Evolutionary conservation across 1,140 invertebrate genomes (phyloP).

Genomic region (Hypsibius dujardini): DNA sequence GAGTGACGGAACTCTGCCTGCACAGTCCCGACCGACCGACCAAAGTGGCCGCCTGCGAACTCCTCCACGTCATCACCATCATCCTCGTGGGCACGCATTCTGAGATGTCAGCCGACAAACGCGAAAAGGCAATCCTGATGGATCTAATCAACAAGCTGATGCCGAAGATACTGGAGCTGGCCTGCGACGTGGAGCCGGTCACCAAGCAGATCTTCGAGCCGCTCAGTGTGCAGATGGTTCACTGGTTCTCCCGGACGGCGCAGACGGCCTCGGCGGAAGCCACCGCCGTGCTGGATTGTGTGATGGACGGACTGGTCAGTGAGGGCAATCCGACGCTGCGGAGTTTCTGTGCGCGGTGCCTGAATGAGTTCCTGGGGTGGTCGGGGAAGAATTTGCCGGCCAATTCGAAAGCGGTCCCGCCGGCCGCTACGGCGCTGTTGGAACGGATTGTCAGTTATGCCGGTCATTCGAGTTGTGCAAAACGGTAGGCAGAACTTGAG

Average conservation of each 20-base stretch:
- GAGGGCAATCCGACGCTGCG: constrained; percentile 41
- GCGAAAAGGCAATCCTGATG: background rate
- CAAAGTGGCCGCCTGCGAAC: constrained; percentile 49
- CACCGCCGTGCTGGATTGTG: constrained; percentile 39
- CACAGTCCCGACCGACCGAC: constrained; percentile 45
- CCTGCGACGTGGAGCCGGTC: constrained; percentile 46
- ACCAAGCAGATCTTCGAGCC: constrained; percentile 43
- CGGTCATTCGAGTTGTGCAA: constrained; percentile 43
- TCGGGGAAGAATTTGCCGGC: constrained; percentile 40
- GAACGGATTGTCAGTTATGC: constrained; percentile 43
- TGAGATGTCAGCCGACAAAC: background rate
- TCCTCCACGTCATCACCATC: constrained; percentile 45
- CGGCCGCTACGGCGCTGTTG: constrained; percentile 36
- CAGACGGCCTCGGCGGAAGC: constrained; percentile 36
- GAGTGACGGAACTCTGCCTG: constrained; percentile 42
- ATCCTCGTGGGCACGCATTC: constrained; percentile 39
- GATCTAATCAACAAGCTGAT: constrained; percentile 26
- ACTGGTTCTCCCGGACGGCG: constrained; percentile 43
- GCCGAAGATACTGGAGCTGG: constrained; percentile 40
- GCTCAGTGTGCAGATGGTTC: constrained; percentile 45
- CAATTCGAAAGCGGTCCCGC: background rate
- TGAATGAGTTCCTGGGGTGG: constrained; percentile 48
- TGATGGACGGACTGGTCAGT: constrained; percentile 47
- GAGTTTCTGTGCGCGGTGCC: constrained; percentile 46
- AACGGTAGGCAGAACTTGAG: too few relatives aligned